Conservation (phyloP, 2,797 vertebrate genomes). For the Spinibarbus caldwelli region DNA sequence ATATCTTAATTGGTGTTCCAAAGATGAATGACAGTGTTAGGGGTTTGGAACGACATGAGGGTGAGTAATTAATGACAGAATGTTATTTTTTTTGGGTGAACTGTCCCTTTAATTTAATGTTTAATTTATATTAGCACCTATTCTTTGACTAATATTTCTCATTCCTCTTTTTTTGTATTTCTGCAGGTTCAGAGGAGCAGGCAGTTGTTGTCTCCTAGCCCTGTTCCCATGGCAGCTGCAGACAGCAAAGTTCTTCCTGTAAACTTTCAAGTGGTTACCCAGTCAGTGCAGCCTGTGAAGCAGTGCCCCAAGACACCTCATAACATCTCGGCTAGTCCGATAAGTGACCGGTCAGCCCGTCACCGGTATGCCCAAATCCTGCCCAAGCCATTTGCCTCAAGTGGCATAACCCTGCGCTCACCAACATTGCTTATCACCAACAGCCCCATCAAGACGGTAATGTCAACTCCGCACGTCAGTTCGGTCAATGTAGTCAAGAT, state of each 20-base stretch:
- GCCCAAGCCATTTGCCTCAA: slow-evolving; percentile 90
- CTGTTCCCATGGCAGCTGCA: slow-evolving; percentile 79
- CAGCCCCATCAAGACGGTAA: slow-evolving; percentile 93
- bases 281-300: slow-evolving; percentile 90
- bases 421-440: slow-evolving; percentile 93
- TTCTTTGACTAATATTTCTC: not conserved
- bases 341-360: slow-evolving; percentile 89
- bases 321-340: slow-evolving; percentile 84
- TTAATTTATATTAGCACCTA: not conserved
- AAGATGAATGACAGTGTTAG: not conserved
- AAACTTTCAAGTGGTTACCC: slow-evolving; percentile 95
- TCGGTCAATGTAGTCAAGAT: slow-evolving; percentile 95
- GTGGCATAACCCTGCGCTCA: slow-evolving; percentile 88
- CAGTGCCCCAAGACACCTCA: slow-evolving; percentile 91
- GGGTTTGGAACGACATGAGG: not conserved
- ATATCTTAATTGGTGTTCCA: not conserved
- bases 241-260: slow-evolving; percentile 93
- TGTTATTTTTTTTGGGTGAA: not conserved
- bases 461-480: slow-evolving; percentile 90
- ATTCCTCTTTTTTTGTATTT: slow-evolving; percentile 48
- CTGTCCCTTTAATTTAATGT: not conserved
- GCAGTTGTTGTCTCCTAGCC: slow-evolving; percentile 88
- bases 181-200: slow-evolving; percentile 87
- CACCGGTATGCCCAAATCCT: slow-evolving; percentile 96
- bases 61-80: not conserved